Percentiles rank a stretch among this genome's conserved stretches.
Conservation (phyloP, 2,113 vertebrate genomes). For the Pelecanus crispus region DNA sequence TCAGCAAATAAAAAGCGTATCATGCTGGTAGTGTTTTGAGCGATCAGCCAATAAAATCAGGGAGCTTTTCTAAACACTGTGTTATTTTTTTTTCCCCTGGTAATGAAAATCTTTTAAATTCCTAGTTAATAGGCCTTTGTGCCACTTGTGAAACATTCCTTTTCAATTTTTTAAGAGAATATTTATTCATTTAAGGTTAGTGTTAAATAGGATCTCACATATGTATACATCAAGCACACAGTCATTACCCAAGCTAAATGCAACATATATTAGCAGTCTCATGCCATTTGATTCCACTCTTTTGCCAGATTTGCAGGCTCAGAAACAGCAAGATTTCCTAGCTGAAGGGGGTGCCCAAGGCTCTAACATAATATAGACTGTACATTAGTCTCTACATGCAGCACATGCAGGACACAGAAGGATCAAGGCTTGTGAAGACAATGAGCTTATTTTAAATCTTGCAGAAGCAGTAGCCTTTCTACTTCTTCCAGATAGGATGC, state of each 20-base stretch:
- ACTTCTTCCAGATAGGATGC: not conserved
- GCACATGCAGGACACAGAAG: not conserved
- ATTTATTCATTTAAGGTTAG: not conserved
- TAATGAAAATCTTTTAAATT: not conserved
- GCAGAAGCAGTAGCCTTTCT: not conserved
- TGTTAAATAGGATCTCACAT: not conserved
- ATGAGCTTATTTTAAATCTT: not conserved
- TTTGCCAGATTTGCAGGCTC: not conserved
- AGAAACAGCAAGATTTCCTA: not conserved
- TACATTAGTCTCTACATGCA: not conserved
- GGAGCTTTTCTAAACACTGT: not conserved
- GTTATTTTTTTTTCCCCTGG: not conserved
- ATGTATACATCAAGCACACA: fast-evolving
- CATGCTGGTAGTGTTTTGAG: slow-evolving; percentile 37
- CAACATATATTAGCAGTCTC: not conserved
- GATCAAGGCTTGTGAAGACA: not conserved
- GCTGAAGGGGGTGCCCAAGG: fast-evolving
- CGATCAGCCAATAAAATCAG: not conserved
- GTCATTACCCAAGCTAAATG: not conserved
- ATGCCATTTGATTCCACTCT: not conserved
- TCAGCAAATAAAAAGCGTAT: slow-evolving; percentile 53
- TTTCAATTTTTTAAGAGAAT: not conserved
- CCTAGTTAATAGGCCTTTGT: not conserved
- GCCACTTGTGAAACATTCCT: not conserved
- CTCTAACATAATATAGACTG: not conserved